Evolutionary conservation across 2,797 vertebrate genomes (phyloP), one percentile per base, ranked within the genome.

Genomic region (Picus viridis): DNA sequence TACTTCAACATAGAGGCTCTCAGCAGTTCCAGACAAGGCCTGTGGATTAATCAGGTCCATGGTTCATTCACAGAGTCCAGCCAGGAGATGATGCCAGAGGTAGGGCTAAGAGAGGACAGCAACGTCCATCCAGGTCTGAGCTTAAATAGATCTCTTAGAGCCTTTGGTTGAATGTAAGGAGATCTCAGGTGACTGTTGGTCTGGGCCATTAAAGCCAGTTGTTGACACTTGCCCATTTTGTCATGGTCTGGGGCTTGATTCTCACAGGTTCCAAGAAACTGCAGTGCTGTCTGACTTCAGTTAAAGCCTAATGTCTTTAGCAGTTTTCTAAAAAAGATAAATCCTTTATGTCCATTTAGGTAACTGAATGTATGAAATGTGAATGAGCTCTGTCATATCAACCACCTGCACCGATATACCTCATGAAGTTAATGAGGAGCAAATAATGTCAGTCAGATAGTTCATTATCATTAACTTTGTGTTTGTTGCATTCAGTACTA

Each of bases 1-100:
- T 26, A 6, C 30, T 63, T 58, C 32, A 30, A 1, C 1, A 20
- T 0, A 27, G 27, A 7, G 20, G 3, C 36, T 39, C 24, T 36
- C 47, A 68, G 17, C 29, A 49, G 18, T 19, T 26, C 12, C 11
- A 59, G 36, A 30, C 10, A 62, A 79, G 30, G 18, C 45, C 32
- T 0, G 2, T 19, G 2, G 9, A 13, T 59, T 12, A 43, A 53
- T 83, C 16, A 61, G 20, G 11, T 39, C 23, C 49, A 69, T 30
- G 8, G 27, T 67, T 16, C 10, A 39, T 36, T 6, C 34, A 49
- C 10, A 39, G 17, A 43, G 12, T 54, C n/a, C 30, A 56, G 27
- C 20, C 2, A n/a, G 32, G 4, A 65, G 8, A 47, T 17, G 2
- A 80, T 20, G 13, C 7, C 56, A 64, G 15, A 82, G 6, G 16